These are phyloP conservation scores for Pristionchus mayeri DNA, from an alignment of 2,888 invertebrate species.

Conservation along the genomic window DNA sequence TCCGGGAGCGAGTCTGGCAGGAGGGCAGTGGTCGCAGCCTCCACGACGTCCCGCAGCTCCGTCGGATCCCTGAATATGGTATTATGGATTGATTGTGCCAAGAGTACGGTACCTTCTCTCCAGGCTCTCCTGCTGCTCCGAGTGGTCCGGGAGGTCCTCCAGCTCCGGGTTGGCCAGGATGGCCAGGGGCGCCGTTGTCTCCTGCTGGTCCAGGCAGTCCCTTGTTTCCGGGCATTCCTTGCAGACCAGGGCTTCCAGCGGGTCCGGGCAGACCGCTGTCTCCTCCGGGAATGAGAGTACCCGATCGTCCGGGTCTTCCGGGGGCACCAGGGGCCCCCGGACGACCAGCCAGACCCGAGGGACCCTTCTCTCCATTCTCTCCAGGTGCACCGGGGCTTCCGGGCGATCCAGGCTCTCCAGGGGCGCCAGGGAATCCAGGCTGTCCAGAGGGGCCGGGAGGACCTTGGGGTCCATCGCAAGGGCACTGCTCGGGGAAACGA, in stretches of 20 bases:
- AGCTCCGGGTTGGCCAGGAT: slow-evolving; percentile 38
- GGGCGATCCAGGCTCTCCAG: slow-evolving; percentile 44
- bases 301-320: slow-evolving; percentile 44
- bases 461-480: slow-evolving; percentile 46
- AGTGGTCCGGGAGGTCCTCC: slow-evolving; percentile 36
- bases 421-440: slow-evolving; percentile 46
- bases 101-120: not conserved
- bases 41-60: slow-evolving; percentile 50
- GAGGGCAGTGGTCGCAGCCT: slow-evolving; percentile 55
- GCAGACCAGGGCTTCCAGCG: slow-evolving; percentile 47
- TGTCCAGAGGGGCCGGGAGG: slow-evolving; percentile 39
- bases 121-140: slow-evolving; percentile 38
- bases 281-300: slow-evolving; percentile 42
- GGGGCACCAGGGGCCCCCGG: slow-evolving; percentile 36
- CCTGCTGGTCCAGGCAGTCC: slow-evolving; percentile 48
- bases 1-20: slow-evolving; percentile 52
- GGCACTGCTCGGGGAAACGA: slow-evolving; percentile 47
- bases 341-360: slow-evolving; percentile 36
- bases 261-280: slow-evolving; percentile 31
- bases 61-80: slow-evolving; percentile 16
- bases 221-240: slow-evolving; percentile 44
- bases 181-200: slow-evolving; percentile 24
- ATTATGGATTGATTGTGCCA: not conserved
- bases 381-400: slow-evolving; percentile 40
- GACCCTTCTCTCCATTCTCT: slow-evolving; percentile 39